Percentiles rank a stretch among this genome's conserved stretches.
These are phyloP conservation scores for Dreissena polymorpha DNA, from an alignment of 1,140 invertebrate species.

Conservation along the genomic window DNA sequence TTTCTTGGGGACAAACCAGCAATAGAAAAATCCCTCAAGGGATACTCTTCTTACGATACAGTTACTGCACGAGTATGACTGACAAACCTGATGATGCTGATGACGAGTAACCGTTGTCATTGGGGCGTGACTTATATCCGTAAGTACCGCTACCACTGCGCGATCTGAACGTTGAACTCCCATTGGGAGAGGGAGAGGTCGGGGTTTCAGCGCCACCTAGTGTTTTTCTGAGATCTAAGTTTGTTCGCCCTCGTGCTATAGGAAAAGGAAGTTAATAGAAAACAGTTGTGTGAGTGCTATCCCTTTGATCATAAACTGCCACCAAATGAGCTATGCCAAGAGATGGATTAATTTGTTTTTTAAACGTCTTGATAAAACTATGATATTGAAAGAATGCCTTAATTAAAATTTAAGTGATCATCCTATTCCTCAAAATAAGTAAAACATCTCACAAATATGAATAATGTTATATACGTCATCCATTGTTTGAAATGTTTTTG, in stretches of 20 bases:
- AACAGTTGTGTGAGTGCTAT: not conserved
- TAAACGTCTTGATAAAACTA: too few species aligned
- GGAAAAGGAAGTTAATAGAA: constrained; percentile 44
- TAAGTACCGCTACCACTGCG: constrained; percentile 68
- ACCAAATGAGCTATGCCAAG: not conserved
- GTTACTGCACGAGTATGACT: not conserved
- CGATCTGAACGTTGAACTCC: constrained; percentile 59
- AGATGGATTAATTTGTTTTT: too few species aligned
- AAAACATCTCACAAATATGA: too few species aligned
- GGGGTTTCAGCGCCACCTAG: constrained; percentile 65
- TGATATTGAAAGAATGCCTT: too few species aligned
- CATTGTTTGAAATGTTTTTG: too few species aligned
- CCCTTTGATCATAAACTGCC: constrained; percentile 9
- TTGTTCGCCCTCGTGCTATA: constrained; percentile 77
- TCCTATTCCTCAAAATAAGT: too few species aligned
- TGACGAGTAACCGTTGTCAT: constrained; percentile 73
- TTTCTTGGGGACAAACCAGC: too few species aligned
- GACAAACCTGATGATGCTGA: constrained; percentile 72
- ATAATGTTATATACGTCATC: too few species aligned
- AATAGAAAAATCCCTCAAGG: too few species aligned
- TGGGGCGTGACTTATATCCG: constrained; percentile 67
- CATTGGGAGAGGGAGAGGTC: constrained; percentile 53
- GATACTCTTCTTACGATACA: too few species aligned
- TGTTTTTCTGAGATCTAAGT: constrained; percentile 75
- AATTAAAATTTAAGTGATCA: too few species aligned